Conservation (phyloP, 2,797 vertebrate species). For the Sebastes diploproa region DNA sequence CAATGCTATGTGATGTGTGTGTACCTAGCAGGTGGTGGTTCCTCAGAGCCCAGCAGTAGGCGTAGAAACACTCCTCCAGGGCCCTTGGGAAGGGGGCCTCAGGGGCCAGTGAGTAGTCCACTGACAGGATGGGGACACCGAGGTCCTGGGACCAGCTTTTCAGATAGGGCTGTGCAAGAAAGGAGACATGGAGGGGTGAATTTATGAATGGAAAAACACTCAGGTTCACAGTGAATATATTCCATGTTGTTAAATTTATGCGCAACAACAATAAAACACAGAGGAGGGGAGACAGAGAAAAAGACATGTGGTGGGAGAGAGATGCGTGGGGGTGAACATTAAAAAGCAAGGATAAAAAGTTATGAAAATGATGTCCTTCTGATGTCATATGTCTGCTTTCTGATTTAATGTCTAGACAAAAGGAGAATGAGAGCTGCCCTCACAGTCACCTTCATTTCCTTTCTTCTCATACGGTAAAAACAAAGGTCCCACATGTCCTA, state of each 20-base stretch:
- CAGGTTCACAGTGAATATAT: slow-evolving; percentile 12
- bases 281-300: slow-evolving; percentile 1
- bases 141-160: slow-evolving; percentile 92
- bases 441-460: slow-evolving; percentile 55
- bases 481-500: slow-evolving; percentile 39
- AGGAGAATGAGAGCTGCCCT: slow-evolving; percentile 33
- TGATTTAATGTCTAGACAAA: slow-evolving; percentile 61
- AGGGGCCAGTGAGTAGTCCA: slow-evolving; percentile 93
- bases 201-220: slow-evolving; percentile 29
- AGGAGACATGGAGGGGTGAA: slow-evolving; percentile 2
- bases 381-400: slow-evolving; percentile 59
- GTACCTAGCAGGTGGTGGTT: slow-evolving; percentile 88
- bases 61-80: slow-evolving; percentile 93
- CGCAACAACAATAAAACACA: slow-evolving; percentile 28
- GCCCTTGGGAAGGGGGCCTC: slow-evolving; percentile 93
- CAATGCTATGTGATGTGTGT: background rate
- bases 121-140: slow-evolving; percentile 88
- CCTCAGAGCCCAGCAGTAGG: slow-evolving; percentile 93
- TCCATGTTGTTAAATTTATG: slow-evolving; percentile 33
- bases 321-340: background rate
- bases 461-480: slow-evolving; percentile 32
- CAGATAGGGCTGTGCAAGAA: slow-evolving; percentile 84
- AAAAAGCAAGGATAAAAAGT: slow-evolving; percentile 43
- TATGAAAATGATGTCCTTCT: slow-evolving; percentile 45
- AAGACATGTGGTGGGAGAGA: background rate